These are phyloP conservation scores for Hypolimnas misippus DNA, from an alignment of 2,888 invertebrate genomes.

Conservation along the genomic window DNA sequence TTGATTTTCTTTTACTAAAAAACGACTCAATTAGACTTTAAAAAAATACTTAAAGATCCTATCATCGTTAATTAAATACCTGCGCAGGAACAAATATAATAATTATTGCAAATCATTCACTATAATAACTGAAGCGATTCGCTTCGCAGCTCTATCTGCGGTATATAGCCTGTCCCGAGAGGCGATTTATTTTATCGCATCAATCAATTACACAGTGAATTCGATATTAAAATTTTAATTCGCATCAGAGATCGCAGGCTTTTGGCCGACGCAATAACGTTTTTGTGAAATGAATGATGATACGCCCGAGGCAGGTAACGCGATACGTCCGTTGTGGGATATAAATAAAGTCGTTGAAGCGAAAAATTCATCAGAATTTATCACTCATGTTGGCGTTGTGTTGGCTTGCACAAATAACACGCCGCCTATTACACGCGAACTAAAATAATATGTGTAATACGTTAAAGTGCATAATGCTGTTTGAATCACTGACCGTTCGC, in stretches of 20 bases:
- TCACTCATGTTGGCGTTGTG: conserved; percentile 57
- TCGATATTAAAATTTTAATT: conserved; percentile 71
- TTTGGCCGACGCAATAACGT: conserved; percentile 65
- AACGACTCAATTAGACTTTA: too few relatives aligned
- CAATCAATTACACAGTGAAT: conserved; percentile 71
- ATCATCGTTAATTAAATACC: conserved; percentile 15
- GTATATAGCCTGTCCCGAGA: conserved; percentile 52
- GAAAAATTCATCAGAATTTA: conserved; percentile 73
- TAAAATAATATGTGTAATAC: conserved; percentile 24
- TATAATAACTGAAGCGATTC: conserved; percentile 63
- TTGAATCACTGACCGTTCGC: conserved; percentile 20
- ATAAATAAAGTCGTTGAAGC: conserved; percentile 76
- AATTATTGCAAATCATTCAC: conserved; percentile 54
- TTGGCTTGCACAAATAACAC: conserved; percentile 39
- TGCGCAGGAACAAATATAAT: conserved; percentile 42
- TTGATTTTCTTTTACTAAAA: too few relatives aligned
- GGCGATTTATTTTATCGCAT: conserved; percentile 70
- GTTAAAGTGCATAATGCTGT: conserved; percentile 19
- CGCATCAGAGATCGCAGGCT: conserved; percentile 51
- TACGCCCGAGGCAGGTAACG: conserved; percentile 67
- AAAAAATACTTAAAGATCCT: too few relatives aligned
- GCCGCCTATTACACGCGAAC: conserved; percentile 19
- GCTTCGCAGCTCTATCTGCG: conserved; percentile 56
- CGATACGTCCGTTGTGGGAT: conserved; percentile 63
- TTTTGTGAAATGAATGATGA: conserved; percentile 71